phyloP scores from a whole-genome alignment of 2,888 invertebrate genomes.

The Meteorus colon region DNA sequence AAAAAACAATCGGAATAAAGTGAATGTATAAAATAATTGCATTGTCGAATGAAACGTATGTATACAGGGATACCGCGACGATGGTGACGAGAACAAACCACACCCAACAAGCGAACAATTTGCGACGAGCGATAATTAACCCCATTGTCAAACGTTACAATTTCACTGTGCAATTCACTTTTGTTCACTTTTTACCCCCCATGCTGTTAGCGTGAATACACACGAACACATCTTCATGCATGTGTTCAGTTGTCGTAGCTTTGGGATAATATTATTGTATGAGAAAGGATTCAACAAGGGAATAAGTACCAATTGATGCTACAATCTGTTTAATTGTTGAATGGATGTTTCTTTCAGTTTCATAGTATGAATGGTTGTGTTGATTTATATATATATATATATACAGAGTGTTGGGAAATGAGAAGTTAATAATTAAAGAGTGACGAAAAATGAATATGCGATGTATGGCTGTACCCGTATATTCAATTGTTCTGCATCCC shows the following conservation, averaged over 20 bases:
- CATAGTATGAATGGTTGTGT: too few species aligned
- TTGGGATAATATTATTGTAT: not conserved
- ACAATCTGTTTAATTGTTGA: too few species aligned
- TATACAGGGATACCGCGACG: not conserved
- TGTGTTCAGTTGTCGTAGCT: not conserved
- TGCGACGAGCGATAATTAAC: slow-evolving; percentile 3
- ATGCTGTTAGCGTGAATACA: not conserved
- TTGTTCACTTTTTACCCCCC: not conserved
- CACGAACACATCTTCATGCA: not conserved
- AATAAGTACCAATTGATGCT: too few species aligned
- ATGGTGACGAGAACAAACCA: not conserved
- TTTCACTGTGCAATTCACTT: not conserved
- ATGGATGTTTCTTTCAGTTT: too few species aligned
- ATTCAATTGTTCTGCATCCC: not conserved
- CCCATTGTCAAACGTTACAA: slow-evolving; percentile 11
- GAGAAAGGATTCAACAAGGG: too few species aligned
- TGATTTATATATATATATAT: not conserved
- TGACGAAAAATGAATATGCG: not conserved
- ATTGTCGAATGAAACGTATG: not conserved
- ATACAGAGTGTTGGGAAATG: not conserved
- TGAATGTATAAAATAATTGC: not conserved
- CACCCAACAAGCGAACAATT: slow-evolving; percentile 3
- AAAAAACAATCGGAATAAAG: not conserved
- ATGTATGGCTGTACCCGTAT: not conserved
- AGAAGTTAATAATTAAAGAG: not conserved